phyloP scores from a whole-genome alignment of 2,888 invertebrate genomes.

The Drosophila peninsularis region DNA sequence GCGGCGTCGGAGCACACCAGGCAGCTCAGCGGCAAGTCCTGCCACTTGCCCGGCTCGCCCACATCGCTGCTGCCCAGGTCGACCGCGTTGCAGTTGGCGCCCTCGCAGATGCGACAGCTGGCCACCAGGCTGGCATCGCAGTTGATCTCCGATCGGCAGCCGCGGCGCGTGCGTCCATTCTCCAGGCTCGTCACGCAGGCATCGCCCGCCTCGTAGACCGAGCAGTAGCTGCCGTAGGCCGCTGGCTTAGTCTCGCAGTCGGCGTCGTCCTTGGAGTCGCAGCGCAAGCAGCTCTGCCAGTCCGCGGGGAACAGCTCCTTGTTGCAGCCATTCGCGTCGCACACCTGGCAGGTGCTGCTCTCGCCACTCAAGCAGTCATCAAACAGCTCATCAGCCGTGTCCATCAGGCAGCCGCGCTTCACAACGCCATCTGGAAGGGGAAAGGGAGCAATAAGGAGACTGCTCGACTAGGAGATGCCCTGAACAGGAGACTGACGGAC shows the following conservation, averaged over 20 bases:
- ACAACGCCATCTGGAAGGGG: conserved; percentile 73
- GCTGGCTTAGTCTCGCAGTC: conserved; percentile 62
- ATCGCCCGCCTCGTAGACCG: conserved; percentile 63
- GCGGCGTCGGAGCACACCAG: conserved; percentile 57
- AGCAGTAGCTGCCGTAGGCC: conserved; percentile 57
- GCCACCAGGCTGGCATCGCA: conserved; percentile 60
- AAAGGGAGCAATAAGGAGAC: too few relatives aligned
- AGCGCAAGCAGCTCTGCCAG: conserved; percentile 74
- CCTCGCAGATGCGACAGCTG: conserved; percentile 72
- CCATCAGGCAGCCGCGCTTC: conserved; percentile 74
- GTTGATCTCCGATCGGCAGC: conserved; percentile 72
- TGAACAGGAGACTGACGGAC: too few relatives aligned
- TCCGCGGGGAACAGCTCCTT: conserved; percentile 64
- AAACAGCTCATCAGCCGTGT: conserved; percentile 55
- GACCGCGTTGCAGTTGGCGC: conserved; percentile 71
- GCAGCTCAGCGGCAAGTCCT: conserved; percentile 79
- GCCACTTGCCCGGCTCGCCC: conserved; percentile 82
- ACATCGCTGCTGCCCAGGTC: conserved; percentile 64
- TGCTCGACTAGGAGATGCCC: too few relatives aligned
- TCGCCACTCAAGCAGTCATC: conserved; percentile 60
- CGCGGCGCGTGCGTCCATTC: conserved; percentile 70
- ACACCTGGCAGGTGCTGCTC: conserved; percentile 62
- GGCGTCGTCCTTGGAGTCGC: conserved; percentile 65
- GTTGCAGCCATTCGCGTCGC: conserved; percentile 67
- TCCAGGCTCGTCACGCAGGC: conserved; percentile 69